Percentiles rank a stretch among this genome's conserved stretches.
Evolutionary conservation across 2,888 invertebrate species (phyloP).

Genomic region (Luperina testacea): DNA sequence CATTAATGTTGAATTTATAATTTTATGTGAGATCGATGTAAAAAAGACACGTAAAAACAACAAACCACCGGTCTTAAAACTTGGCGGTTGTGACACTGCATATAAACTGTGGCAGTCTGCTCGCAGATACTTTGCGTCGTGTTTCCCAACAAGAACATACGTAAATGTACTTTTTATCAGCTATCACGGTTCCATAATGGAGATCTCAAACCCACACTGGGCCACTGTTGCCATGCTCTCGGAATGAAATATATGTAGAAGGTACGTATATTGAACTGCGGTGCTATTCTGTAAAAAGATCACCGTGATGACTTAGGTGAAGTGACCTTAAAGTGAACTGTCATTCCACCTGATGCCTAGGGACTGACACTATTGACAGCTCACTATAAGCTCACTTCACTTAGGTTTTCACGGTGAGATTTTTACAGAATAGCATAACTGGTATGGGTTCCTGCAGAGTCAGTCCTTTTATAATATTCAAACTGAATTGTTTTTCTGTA

Average conservation of each 20-base stretch:
- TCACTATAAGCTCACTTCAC: too few relatives aligned
- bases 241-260: not conserved
- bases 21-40: too few relatives aligned
- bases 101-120: not conserved
- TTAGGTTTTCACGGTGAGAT: too few relatives aligned
- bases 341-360: too few relatives aligned
- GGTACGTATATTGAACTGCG: not conserved
- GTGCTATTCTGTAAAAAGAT: too few relatives aligned
- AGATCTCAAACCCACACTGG: too few relatives aligned
- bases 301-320: too few relatives aligned
- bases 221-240: too few relatives aligned
- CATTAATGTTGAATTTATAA: too few relatives aligned
- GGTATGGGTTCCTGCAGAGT: not conserved
- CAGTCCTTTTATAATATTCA: slow-evolving; percentile 1
- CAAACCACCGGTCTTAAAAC: not conserved
- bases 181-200: not conserved
- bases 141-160: not conserved
- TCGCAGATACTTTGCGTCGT: not conserved
- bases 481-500: not conserved
- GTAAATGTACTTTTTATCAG: not conserved
- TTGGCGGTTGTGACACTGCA: not conserved
- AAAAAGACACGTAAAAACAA: not conserved
- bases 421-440: too few relatives aligned
- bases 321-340: too few relatives aligned
- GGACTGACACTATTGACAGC: too few relatives aligned